These are phyloP conservation scores for Gadus macrocephalus DNA, from an alignment of 2,113 vertebrate species.

Conservation along the genomic window DNA sequence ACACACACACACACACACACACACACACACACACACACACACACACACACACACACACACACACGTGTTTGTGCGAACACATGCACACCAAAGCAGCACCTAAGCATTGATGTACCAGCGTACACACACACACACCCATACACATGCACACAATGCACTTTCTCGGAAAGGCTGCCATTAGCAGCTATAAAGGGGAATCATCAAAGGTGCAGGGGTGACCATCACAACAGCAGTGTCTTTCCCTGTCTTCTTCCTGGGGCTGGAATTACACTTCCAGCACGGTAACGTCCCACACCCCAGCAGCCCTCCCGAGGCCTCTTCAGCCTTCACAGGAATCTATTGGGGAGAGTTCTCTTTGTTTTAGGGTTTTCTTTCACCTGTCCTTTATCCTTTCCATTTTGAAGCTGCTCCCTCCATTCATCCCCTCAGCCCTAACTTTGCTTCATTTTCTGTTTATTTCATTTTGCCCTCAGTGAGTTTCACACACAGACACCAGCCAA, in stretches of 20 bases:
- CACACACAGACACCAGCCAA: constrained; percentile 16
- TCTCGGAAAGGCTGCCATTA: constrained; percentile 29
- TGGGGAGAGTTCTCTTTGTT: neutral
- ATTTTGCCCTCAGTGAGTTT: too few relatives aligned
- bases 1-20: neutral
- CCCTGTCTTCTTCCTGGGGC: constrained; percentile 29
- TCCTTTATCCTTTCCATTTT: constrained; percentile 21
- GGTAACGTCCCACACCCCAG: neutral
- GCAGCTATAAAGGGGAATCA: constrained; percentile 33
- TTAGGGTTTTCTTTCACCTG: constrained; percentile 6
- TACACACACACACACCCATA: constrained; percentile 7
- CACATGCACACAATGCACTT: neutral
- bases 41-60: neutral
- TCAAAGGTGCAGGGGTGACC: constrained; percentile 5
- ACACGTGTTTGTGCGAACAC: neutral
- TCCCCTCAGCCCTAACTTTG: constrained; percentile 13
- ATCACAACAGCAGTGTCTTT: constrained; percentile 37
- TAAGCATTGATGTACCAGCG: too few relatives aligned
- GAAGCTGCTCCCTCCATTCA: constrained; percentile 39
- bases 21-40: neutral
- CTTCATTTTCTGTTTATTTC: too few relatives aligned
- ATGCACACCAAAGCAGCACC: too few relatives aligned
- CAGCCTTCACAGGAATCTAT: constrained; percentile 3
- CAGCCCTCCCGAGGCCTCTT: constrained; percentile 20
- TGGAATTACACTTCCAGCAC: constrained; percentile 30